These are phyloP conservation scores for Drosophila lacicola DNA, from an alignment of 2,888 invertebrate genomes.

Conservation along the genomic window DNA sequence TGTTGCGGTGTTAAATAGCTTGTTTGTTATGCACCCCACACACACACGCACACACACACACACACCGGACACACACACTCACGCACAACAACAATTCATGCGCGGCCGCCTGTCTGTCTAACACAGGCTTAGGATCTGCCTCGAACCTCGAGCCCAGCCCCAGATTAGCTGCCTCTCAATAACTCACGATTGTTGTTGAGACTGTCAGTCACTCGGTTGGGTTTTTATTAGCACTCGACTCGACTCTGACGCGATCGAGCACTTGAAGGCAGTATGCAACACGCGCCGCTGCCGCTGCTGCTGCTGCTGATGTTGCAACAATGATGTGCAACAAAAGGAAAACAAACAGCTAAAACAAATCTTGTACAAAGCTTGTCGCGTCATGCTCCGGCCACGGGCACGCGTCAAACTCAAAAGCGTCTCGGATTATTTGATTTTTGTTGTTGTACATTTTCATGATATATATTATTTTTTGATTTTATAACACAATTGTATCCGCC, in stretches of 20 bases:
- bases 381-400: constrained; percentile 63
- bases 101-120: constrained; percentile 73
- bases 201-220: constrained; percentile 76
- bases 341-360: constrained; percentile 43
- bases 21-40: constrained; percentile 76
- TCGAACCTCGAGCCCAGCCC: constrained; percentile 18
- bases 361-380: constrained; percentile 52
- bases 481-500: constrained; percentile 44
- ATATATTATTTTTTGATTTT: constrained; percentile 26
- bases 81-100: constrained; percentile 4
- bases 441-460: background rate
- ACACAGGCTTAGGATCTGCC: constrained; percentile 59
- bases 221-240: constrained; percentile 77
- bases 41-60: constrained; percentile 24
- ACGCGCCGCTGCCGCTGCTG: constrained; percentile 26
- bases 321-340: constrained; percentile 73
- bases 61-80: constrained; percentile 7
- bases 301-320: constrained; percentile 73
- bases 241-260: constrained; percentile 47
- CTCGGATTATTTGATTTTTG: constrained; percentile 34
- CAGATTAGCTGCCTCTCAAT: constrained; percentile 73
- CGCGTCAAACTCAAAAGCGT: constrained; percentile 66
- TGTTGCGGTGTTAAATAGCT: constrained; percentile 79
- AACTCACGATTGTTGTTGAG: constrained; percentile 79
- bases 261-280: constrained; percentile 55